A percentile compares a stretch with the other conserved stretches of the same genome.
Evolutionary conservation across 2,113 vertebrate species (phyloP).

Genomic region (Aspiorhynchus laticeps): DNA sequence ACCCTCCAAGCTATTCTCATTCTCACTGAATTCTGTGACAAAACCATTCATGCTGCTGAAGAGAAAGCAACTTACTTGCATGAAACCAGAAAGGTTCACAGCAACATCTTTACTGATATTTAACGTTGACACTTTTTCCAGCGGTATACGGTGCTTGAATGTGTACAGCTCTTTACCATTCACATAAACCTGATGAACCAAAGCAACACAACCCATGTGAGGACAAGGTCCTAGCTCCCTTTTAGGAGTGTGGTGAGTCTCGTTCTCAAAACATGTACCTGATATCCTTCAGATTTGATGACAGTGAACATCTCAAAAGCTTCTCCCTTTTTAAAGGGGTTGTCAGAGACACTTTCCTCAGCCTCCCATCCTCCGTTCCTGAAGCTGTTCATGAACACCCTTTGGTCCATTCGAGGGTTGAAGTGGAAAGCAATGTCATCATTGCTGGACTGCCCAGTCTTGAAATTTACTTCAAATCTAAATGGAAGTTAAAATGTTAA

Average conservation of each 20-base stretch:
- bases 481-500: too few relatives aligned
- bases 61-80: background rate
- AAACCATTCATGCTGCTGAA: background rate
- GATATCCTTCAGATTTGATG: too few relatives aligned
- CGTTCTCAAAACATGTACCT: background rate
- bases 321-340: too few relatives aligned
- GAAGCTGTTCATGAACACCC: too few relatives aligned
- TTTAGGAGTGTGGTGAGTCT: background rate
- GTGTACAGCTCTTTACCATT: background rate
- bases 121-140: background rate
- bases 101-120: background rate
- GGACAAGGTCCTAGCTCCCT: background rate
- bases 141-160: constrained; percentile 30
- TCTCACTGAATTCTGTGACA: background rate
- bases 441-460: too few relatives aligned
- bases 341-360: too few relatives aligned
- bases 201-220: background rate
- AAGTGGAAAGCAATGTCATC: too few relatives aligned
- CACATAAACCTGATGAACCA: constrained; percentile 26
- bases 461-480: too few relatives aligned
- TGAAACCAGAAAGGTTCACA: background rate
- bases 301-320: too few relatives aligned
- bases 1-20: background rate
- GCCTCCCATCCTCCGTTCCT: too few relatives aligned
- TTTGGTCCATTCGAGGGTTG: too few relatives aligned